Evolutionary conservation across 2,888 invertebrate genomes (phyloP), one percentile per base, ranked within the genome.

Genomic region (Ferrisia virgata): DNA sequence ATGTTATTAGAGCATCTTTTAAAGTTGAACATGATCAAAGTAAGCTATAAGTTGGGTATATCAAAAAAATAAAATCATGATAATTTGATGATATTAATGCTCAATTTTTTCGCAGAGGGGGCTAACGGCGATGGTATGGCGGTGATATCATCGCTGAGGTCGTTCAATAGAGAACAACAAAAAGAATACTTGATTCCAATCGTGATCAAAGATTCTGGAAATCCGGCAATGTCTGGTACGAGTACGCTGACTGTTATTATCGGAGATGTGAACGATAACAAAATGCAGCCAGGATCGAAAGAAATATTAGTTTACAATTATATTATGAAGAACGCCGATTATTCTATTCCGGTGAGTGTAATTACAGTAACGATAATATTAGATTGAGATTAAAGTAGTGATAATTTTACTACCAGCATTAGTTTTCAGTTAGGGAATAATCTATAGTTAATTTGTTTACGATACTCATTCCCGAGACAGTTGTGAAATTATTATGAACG

Each of bases 61-160:
- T n/a, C n/a, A n/a, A n/a, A n/a, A n/a, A n/a, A n/a, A n/a, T n/a
- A 31, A n/a, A 9, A 36, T 76, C 22, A 18, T 43, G 39, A 22
- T 0, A 9, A 76, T 39, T n/a, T n/a, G n/a, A n/a, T n/a, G n/a
- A n/a, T n/a, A n/a, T n/a, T n/a, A n/a, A n/a, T n/a, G n/a, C n/a
- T n/a, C n/a, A n/a, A n/a, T 82, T 86, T 53, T 0, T 53, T 87
- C 89, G 43, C 91, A 94, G 94, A 96, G 92, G 97, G 97, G 86
- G 97, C 97, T 80, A 97, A 97, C 88, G 97, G 97, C 79, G 97
- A 98, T 88, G 99, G 99, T 58, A 97, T 97, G 94, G 99, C 98
- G 79, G 95, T 96, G 82, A 95, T 99, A n/a, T 95, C 95, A 1
- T 97, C 98, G 0, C 91, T 97, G 43, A 91, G 96, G 86, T 95